phyloP scores from a whole-genome alignment of 2,113 vertebrate genomes.

The Promerops cafer region DNA sequence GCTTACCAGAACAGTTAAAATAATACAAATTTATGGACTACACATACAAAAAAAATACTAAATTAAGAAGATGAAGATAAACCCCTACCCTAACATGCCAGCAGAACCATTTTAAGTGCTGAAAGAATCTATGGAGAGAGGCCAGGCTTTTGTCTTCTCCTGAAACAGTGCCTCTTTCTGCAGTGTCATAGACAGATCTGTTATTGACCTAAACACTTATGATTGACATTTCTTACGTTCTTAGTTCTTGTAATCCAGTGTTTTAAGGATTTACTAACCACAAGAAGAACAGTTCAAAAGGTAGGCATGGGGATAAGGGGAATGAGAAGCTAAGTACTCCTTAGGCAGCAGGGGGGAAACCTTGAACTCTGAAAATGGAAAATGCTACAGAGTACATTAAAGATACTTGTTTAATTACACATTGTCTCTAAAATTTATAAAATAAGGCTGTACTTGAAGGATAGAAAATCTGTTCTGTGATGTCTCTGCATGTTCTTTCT shows the following conservation, averaged over 20 bases:
- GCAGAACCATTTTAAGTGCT: neutral
- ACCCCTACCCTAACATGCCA: neutral
- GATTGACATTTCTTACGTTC: neutral
- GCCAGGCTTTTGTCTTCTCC: neutral
- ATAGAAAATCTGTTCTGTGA: neutral
- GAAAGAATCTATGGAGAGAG: neutral
- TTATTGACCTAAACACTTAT: neutral
- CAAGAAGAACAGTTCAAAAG: neutral
- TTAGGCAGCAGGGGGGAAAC: neutral
- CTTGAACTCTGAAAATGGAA: slow-evolving; percentile 1
- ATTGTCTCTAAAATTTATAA: neutral
- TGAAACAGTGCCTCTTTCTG: neutral
- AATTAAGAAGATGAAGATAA: neutral
- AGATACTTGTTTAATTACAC: neutral
- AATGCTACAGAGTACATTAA: neutral
- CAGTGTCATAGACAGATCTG: neutral
- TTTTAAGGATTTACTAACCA: neutral
- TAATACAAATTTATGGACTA: neutral
- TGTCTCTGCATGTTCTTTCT: neutral
- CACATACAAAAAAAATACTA: neutral
- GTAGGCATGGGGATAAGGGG: neutral
- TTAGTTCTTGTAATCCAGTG: neutral
- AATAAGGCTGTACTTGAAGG: neutral
- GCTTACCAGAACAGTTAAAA: neutral
- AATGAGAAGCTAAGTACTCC: neutral